Evolutionary conservation across 2,113 vertebrate genomes (phyloP).

Genomic region (Mus pahari): DNA sequence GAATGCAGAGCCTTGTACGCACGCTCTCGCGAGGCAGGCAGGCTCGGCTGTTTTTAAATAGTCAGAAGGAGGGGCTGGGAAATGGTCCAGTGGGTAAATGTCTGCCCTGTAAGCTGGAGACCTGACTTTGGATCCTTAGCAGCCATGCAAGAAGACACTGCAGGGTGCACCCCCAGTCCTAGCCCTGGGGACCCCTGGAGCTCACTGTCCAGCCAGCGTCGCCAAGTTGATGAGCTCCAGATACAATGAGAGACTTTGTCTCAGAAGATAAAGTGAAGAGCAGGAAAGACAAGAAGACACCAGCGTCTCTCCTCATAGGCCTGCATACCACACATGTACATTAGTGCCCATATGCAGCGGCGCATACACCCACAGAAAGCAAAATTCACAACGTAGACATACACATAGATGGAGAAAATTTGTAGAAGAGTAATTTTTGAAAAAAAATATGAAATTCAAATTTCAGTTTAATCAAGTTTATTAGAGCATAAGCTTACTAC

Average conservation of each 20-base stretch:
- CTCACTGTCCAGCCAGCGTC: not conserved
- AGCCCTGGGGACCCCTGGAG: not conserved
- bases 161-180: not conserved
- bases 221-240: not conserved
- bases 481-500: not conserved
- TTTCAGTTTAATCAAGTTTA: not conserved
- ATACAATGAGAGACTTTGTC: not conserved
- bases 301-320: not conserved
- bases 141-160: not conserved
- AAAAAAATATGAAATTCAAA: slow-evolving; percentile 28
- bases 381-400: not conserved
- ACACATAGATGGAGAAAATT: not conserved
- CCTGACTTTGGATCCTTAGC: not conserved
- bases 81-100: not conserved
- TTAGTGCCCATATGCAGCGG: not conserved
- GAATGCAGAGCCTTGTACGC: no score
- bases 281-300: not conserved
- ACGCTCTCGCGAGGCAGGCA: no score
- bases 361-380: not conserved
- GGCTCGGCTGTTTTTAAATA: not conserved
- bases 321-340: not conserved
- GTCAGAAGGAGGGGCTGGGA: not conserved
- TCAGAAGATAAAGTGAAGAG: not conserved
- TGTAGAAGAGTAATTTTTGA: not conserved
- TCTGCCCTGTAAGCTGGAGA: not conserved